These are phyloP conservation scores for Silurus meridionalis DNA, from an alignment of 2,113 vertebrate species.

Conservation along the genomic window DNA sequence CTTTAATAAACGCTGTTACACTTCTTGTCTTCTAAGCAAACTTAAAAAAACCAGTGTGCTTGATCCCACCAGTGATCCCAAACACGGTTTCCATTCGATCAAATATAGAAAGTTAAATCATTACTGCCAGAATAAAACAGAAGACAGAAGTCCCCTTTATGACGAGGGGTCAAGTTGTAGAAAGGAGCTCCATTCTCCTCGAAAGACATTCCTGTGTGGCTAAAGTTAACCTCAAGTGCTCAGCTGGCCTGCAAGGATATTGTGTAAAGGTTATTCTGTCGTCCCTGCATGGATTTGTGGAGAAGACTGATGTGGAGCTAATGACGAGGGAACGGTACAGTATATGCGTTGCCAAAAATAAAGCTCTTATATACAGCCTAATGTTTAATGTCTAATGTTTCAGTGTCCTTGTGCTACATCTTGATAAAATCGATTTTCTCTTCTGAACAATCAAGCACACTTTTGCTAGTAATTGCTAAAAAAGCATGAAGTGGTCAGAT, in stretches of 20 bases:
- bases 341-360: not conserved
- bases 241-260: slow-evolving; percentile 12
- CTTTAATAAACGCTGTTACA: not conserved
- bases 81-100: not conserved
- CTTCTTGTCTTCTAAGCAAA: not conserved
- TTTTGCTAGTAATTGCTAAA: slow-evolving; percentile 7
- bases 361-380: not conserved
- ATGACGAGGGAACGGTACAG: not conserved
- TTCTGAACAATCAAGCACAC: not conserved
- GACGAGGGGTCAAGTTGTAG: not conserved
- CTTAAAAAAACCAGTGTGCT: not conserved
- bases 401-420: not conserved
- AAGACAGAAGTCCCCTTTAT: not conserved
- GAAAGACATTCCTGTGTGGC: not conserved
- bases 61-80: not conserved
- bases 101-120: slow-evolving; percentile 2
- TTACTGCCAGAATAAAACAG: not conserved
- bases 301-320: not conserved
- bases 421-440: not conserved
- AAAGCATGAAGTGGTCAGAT: not conserved
- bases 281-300: slow-evolving; percentile 5
- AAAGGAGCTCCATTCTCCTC: not conserved
- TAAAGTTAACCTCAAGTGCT: slow-evolving; percentile 28
- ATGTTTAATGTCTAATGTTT: no score
- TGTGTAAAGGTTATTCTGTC: slow-evolving; percentile 30